phyloP scores from a whole-genome alignment of 2,797 vertebrate species.

The Hipposideros larvatus region DNA sequence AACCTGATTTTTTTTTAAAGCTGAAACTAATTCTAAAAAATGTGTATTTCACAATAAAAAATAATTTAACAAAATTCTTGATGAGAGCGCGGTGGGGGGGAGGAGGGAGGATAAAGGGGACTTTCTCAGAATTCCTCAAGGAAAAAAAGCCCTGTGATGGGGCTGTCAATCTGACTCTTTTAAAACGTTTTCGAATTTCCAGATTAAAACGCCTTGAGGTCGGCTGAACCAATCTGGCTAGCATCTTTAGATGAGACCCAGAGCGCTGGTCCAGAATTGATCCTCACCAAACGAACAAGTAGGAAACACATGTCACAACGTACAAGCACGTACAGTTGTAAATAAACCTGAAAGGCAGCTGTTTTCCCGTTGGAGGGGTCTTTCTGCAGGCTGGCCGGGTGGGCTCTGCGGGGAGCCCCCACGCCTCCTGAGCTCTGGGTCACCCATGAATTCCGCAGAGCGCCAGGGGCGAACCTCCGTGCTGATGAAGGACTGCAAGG shows the following conservation, averaged over 20 bases:
- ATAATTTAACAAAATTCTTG: too few relatives aligned
- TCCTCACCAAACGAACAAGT: background rate
- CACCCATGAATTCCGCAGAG: background rate
- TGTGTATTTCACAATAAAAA: too few relatives aligned
- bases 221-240: background rate
- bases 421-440: too few relatives aligned
- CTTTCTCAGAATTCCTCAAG: background rate
- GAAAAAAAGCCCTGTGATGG: background rate
- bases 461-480: slow-evolving; percentile 56
- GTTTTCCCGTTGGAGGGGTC: background rate
- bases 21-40: too few relatives aligned
- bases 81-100: too few relatives aligned
- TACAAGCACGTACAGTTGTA: background rate
- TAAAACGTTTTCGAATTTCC: background rate
- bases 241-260: background rate
- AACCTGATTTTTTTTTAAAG: background rate
- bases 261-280: background rate
- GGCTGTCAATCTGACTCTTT: background rate
- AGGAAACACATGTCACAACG: background rate
- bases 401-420: too few relatives aligned
- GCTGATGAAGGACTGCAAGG: slow-evolving; percentile 45
- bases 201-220: background rate
- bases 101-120: too few relatives aligned
- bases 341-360: background rate
- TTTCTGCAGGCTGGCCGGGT: too few relatives aligned